These are phyloP conservation scores for Aphodius sticticus DNA, from an alignment of 2,888 invertebrate genomes.

Conservation along the genomic window DNA sequence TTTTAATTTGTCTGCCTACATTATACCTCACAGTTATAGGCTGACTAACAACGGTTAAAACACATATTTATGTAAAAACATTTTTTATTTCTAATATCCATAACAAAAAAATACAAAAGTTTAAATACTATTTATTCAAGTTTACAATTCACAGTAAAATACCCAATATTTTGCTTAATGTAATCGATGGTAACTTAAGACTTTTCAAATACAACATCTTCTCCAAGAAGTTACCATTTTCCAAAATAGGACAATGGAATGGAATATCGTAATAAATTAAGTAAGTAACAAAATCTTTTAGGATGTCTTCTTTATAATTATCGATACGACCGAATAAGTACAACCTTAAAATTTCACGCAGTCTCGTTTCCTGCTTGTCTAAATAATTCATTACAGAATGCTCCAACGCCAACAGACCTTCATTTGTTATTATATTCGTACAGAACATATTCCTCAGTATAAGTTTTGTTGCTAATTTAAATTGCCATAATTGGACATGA, in stretches of 20 bases:
- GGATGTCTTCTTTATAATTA: conserved; percentile 55
- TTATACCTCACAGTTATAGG: too few species aligned
- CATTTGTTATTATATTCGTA: conserved; percentile 66
- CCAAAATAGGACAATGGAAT: conserved; percentile 43
- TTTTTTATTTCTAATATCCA: neutral
- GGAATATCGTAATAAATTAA: conserved; percentile 69
- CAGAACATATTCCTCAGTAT: conserved; percentile 55
- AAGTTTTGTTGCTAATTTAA: conserved; percentile 70
- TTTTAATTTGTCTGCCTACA: too few species aligned
- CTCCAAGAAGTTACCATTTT: conserved; percentile 22
- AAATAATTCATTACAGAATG: conserved; percentile 65
- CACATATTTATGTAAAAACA: neutral
- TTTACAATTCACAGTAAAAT: neutral
- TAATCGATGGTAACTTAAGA: conserved; percentile 22
- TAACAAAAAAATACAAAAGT: neutral
- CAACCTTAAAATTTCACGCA: conserved; percentile 61
- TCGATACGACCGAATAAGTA: conserved; percentile 63
- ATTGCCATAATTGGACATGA: conserved; percentile 75
- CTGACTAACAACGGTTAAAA: neutral
- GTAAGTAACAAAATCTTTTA: conserved; percentile 62
- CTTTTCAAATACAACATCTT: conserved; percentile 25
- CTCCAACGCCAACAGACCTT: conserved; percentile 69
- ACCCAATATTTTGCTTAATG: conserved; percentile 22
- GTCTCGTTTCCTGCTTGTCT: conserved; percentile 64
- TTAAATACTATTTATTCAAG: neutral